Evolutionary conservation across 2,888 invertebrate species (phyloP).

Genomic region (Ophion ventricosus): DNA sequence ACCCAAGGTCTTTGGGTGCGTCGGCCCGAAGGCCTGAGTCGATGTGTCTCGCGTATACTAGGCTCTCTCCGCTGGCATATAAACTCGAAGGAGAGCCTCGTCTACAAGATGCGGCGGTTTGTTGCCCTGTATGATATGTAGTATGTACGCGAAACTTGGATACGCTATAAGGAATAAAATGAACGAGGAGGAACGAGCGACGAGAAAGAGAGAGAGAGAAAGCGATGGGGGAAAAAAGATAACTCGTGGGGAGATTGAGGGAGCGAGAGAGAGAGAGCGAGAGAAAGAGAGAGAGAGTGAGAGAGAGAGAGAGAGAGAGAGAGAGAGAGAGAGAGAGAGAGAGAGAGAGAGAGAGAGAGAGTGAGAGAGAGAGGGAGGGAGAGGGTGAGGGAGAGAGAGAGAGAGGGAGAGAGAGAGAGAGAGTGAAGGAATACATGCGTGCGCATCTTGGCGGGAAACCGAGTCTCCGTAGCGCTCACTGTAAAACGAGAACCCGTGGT

Average conservation of each 20-base stretch:
- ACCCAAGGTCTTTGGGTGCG: constrained; percentile 55
- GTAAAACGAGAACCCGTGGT: constrained; percentile 70
- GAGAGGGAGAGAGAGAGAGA: constrained; percentile 44
- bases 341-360: constrained; percentile 47
- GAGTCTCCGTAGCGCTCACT: constrained; percentile 61
- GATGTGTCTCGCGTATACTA: constrained; percentile 37
- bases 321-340: constrained; percentile 37
- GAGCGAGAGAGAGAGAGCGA: constrained; percentile 41
- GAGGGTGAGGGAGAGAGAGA: constrained; percentile 43
- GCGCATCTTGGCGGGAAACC: constrained; percentile 78
- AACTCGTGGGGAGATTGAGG: constrained; percentile 35
- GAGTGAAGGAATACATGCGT: constrained; percentile 69
- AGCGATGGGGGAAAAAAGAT: constrained; percentile 56
- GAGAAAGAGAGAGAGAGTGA: constrained; percentile 52
- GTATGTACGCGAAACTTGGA: constrained; percentile 54
- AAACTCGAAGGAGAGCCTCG: constrained; percentile 28
- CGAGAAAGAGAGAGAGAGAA: constrained; percentile 48
- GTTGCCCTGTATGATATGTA: constrained; percentile 71
- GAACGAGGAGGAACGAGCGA: constrained; percentile 29
- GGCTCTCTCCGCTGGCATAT: constrained; percentile 11
- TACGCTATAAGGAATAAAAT: constrained; percentile 36
- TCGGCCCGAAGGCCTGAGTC: constrained; percentile 40
- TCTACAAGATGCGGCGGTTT: constrained; percentile 69
- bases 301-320: constrained; percentile 51
- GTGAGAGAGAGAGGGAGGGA: constrained; percentile 56